phyloP scores from a whole-genome alignment of 2,888 invertebrate species.

The Papilio gigon region DNA sequence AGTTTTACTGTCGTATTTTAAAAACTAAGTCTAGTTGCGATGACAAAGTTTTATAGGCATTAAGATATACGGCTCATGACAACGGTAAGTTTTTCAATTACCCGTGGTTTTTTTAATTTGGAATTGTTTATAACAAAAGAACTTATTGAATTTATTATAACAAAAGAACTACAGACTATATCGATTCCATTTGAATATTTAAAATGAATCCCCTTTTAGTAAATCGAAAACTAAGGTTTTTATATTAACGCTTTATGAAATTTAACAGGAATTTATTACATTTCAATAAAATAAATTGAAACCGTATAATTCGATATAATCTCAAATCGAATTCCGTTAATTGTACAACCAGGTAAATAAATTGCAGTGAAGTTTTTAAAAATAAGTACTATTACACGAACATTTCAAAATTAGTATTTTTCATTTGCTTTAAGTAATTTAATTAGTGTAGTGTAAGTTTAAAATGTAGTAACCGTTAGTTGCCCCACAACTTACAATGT shows the following conservation, averaged over 20 bases:
- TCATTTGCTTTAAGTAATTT: too few relatives aligned
- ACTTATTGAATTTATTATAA: too few relatives aligned
- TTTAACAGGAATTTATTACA: background rate
- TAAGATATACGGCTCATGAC: background rate
- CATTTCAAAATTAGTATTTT: background rate
- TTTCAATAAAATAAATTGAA: constrained; percentile 8
- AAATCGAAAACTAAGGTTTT: background rate
- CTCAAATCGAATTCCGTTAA: background rate
- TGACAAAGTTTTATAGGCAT: background rate
- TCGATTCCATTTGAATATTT: too few relatives aligned
- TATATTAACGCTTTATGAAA: background rate
- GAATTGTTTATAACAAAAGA: too few relatives aligned
- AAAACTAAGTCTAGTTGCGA: background rate
- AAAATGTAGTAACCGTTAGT: too few relatives aligned
- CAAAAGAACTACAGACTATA: too few relatives aligned
- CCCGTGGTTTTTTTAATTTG: background rate
- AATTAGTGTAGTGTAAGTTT: too few relatives aligned
- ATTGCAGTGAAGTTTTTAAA: background rate
- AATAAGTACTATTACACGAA: background rate
- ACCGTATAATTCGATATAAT: background rate
- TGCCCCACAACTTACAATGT: background rate
- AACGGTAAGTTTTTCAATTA: too few relatives aligned
- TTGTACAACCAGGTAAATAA: background rate
- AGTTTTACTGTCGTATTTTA: background rate
- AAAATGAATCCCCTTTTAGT: background rate